Conservation (phyloP, 2,888 invertebrate genomes). For the Mesorhabditis belari region DNA sequence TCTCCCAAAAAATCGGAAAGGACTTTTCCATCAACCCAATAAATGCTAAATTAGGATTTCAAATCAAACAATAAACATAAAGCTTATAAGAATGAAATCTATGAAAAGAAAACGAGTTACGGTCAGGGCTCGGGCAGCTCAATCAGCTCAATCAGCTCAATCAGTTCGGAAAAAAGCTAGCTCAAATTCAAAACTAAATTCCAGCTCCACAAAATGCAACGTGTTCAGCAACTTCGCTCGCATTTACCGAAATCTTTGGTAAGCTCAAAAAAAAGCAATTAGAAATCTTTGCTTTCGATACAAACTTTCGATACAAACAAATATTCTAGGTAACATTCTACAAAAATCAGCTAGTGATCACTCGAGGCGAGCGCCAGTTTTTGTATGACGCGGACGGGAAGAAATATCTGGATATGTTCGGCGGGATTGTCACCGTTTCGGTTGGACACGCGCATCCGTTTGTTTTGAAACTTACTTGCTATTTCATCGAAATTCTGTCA, state of each 20-base stretch:
- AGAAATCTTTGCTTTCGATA: not conserved
- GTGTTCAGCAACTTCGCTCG: conserved; percentile 31
- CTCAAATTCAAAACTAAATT: too few relatives aligned
- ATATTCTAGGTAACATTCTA: conserved; percentile 17
- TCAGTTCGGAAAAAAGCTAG: too few relatives aligned
- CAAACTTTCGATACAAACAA: not conserved
- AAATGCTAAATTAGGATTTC: too few relatives aligned
- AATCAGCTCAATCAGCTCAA: too few relatives aligned
- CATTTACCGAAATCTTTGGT: conserved; percentile 34
- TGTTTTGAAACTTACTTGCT: conserved; percentile 4
- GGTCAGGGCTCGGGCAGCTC: too few relatives aligned
- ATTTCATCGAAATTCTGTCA: too few relatives aligned
- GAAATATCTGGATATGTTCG: conserved; percentile 87
- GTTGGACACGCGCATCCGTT: conserved; percentile 97
- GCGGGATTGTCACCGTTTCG: conserved; percentile 91
- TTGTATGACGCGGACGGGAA: conserved; percentile 30
- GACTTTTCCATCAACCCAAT: too few relatives aligned
- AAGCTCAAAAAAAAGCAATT: too few relatives aligned
- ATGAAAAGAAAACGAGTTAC: too few relatives aligned
- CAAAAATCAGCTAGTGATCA: conserved; percentile 63
- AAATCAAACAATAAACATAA: too few relatives aligned
- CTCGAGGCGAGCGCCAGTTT: conserved; percentile 53
- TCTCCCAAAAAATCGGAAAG: too few relatives aligned
- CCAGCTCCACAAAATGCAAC: conserved; percentile 39
- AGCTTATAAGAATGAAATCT: too few relatives aligned